Evolutionary conservation across 2,888 invertebrate genomes (phyloP).

Genomic region (Formica aserva): DNA sequence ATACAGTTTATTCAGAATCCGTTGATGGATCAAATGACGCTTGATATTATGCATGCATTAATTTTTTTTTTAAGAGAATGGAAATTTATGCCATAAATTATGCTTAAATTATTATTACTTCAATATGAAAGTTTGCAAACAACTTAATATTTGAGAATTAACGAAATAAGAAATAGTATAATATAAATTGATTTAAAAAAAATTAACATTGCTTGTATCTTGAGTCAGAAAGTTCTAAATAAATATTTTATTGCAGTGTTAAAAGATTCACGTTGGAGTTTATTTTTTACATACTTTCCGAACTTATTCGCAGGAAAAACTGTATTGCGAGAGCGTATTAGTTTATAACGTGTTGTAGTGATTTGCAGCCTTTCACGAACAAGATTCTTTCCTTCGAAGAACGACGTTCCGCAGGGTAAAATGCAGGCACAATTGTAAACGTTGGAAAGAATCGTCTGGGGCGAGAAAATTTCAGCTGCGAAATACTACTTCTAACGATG

Average conservation of each 20-base stretch:
- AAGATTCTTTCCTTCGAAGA: slow-evolving; percentile 43
- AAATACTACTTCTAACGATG: slow-evolving; percentile 67
- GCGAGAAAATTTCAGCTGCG: slow-evolving; percentile 60
- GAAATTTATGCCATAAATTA: background rate
- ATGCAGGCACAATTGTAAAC: slow-evolving; percentile 43
- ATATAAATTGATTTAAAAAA: background rate
- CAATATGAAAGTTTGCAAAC: background rate
- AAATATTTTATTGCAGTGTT: background rate
- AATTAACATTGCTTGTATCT: slow-evolving; percentile 4
- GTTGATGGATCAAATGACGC: background rate
- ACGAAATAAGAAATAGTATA: background rate
- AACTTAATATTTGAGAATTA: background rate
- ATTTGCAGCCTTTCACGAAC: slow-evolving; percentile 55
- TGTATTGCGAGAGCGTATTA: slow-evolving; percentile 23
- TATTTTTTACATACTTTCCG: background rate
- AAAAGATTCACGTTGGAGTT: slow-evolving; percentile 12
- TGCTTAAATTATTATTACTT: background rate
- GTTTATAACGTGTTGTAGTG: slow-evolving; percentile 42
- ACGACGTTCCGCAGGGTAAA: slow-evolving; percentile 32
- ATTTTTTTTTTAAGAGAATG: background rate
- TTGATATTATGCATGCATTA: background rate
- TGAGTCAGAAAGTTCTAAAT: background rate
- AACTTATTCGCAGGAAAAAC: slow-evolving; percentile 26
- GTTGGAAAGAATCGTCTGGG: slow-evolving; percentile 48
- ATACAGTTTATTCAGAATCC: background rate